Percentiles rank a stretch among this genome's conserved stretches.
phyloP scores from a whole-genome alignment of 2,113 vertebrate species.

The Archilochus colubris region DNA sequence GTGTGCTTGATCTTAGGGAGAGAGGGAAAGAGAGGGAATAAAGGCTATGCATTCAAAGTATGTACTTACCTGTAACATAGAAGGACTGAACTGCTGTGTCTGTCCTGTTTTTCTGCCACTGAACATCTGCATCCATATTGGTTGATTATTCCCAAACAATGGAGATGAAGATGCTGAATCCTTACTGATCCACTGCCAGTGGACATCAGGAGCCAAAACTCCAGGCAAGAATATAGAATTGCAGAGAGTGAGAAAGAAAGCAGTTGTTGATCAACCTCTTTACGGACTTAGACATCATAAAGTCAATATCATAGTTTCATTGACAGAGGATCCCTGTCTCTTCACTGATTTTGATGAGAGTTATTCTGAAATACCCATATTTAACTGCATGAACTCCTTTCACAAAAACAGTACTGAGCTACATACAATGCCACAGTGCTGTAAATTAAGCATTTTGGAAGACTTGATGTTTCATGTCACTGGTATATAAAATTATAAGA shows the following conservation, averaged over 20 bases:
- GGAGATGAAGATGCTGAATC: neutral
- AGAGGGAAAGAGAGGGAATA: neutral
- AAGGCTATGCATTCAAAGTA: neutral
- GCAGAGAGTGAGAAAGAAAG: neutral
- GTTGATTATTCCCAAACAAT: conserved; percentile 19
- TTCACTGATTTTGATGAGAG: neutral
- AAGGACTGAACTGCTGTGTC: neutral
- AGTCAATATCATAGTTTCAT: neutral
- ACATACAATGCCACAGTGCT: neutral
- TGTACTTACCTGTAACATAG: neutral
- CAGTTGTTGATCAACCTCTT: neutral
- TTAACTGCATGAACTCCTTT: neutral
- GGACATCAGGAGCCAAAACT: neutral
- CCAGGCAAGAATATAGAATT: neutral
- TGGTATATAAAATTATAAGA: neutral
- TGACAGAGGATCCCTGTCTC: neutral
- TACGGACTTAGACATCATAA: neutral
- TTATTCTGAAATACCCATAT: neutral
- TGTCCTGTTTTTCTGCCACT: conserved; percentile 3
- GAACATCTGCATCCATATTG: neutral
- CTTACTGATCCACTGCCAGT: conserved; percentile 3
- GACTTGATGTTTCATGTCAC: neutral
- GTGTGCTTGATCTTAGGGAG: neutral
- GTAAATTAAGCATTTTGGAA: neutral
- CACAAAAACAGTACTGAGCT: neutral